These are phyloP conservation scores for Sabatieria punctata DNA, from an alignment of 2,888 invertebrate species.

Conservation along the genomic window DNA sequence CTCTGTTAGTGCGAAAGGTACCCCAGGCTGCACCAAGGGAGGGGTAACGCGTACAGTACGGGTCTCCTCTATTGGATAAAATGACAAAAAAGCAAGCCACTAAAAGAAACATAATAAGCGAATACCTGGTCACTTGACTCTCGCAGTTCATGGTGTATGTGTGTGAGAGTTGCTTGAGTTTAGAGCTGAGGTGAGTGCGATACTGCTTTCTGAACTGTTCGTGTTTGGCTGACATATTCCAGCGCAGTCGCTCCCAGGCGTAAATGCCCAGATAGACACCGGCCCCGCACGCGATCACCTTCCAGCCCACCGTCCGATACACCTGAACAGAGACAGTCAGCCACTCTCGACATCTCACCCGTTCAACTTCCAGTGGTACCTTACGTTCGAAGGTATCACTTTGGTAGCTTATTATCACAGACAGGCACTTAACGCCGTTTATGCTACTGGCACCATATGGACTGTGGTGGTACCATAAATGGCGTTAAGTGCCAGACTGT, in stretches of 20 bases:
- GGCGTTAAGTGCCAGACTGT: too few species aligned
- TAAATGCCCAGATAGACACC: constrained; percentile 73
- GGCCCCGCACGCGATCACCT: constrained; percentile 65
- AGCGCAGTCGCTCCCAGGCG: constrained; percentile 83
- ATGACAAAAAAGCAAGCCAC: not conserved
- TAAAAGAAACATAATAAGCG: not conserved
- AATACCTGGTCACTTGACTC: constrained; percentile 10
- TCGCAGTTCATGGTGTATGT: constrained; percentile 9
- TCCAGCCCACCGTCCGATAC: constrained; percentile 91
- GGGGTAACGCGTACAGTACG: too few species aligned
- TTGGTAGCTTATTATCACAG: too few species aligned
- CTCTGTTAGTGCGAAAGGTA: too few species aligned
- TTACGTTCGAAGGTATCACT: not conserved
- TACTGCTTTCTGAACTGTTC: constrained; percentile 77
- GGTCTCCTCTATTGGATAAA: not conserved
- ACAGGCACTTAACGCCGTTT: too few species aligned
- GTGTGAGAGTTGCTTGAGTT: constrained; percentile 2
- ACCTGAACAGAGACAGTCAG: too few species aligned
- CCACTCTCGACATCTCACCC: too few species aligned
- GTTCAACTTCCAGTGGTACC: too few species aligned
- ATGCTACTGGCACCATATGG: too few species aligned
- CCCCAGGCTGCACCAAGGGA: too few species aligned
- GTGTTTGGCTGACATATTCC: constrained; percentile 92
- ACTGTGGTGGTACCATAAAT: too few species aligned
- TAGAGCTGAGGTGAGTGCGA: constrained; percentile 1